phyloP scores from a whole-genome alignment of 2,797 vertebrate species.

The Chromobotia macracanthus region DNA sequence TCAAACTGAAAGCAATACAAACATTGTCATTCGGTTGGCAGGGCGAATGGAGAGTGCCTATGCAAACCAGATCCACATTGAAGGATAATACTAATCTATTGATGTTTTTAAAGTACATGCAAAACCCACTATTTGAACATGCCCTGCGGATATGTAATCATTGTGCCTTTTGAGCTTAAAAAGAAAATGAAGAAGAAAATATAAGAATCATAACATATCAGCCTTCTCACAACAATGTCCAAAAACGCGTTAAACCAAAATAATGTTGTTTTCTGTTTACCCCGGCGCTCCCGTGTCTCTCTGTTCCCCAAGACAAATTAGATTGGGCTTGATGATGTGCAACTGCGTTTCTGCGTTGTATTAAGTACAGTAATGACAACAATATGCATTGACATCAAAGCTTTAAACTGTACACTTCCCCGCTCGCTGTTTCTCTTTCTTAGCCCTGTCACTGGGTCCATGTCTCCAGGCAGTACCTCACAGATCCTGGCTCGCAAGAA shows the following conservation, averaged over 20 bases:
- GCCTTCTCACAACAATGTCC: constrained; percentile 74
- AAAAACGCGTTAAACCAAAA: constrained; percentile 74
- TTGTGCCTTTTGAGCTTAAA: constrained; percentile 60
- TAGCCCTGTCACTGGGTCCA: constrained; percentile 89
- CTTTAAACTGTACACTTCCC: constrained; percentile 60
- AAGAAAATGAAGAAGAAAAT: constrained; percentile 68
- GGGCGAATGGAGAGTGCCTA: constrained; percentile 65
- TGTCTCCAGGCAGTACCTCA: constrained; percentile 87
- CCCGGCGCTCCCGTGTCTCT: constrained; percentile 60
- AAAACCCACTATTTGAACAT: constrained; percentile 59
- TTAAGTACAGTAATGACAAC: constrained; percentile 78
- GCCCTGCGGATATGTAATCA: constrained; percentile 72
- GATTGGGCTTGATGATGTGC: constrained; percentile 76
- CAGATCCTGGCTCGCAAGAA: constrained; percentile 94
- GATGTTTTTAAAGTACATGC: constrained; percentile 52
- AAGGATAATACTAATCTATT: constrained; percentile 57
- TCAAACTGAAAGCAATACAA: constrained; percentile 51
- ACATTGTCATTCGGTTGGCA: constrained; percentile 58
- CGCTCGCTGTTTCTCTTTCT: constrained; percentile 58
- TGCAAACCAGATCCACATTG: constrained; percentile 77
- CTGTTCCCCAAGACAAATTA: constrained; percentile 71
- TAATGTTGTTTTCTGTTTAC: constrained; percentile 58
- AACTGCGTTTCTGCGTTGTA: constrained; percentile 75
- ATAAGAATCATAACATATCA: constrained; percentile 74
- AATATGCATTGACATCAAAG: constrained; percentile 77